These are phyloP conservation scores for Nothura maculosa DNA, from an alignment of 2,797 vertebrate genomes.

Conservation along the genomic window DNA sequence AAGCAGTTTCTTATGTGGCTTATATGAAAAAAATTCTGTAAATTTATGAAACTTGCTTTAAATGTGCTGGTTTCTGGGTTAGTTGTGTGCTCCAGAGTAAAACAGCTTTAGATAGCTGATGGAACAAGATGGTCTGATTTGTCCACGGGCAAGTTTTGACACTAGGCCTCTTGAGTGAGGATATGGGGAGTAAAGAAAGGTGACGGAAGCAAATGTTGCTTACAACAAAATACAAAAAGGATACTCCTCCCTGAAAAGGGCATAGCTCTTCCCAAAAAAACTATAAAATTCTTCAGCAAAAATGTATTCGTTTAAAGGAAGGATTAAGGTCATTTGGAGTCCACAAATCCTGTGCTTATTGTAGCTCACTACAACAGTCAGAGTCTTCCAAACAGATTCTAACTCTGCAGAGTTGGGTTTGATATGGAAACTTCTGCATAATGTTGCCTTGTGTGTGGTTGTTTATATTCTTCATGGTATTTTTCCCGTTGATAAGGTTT, in stretches of 20 bases:
- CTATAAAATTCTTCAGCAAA: not conserved
- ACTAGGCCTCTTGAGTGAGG: not conserved
- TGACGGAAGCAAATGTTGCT: not conserved
- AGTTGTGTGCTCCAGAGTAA: not conserved
- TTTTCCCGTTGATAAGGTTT: not conserved
- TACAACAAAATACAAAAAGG: rapidly evolving
- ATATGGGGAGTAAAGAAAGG: not conserved
- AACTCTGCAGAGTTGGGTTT: not conserved
- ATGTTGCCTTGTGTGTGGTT: rapidly evolving
- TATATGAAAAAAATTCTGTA: not conserved
- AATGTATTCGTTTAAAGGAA: not conserved
- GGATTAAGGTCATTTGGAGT: not conserved
- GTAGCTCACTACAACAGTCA: not conserved
- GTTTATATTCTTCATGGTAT: not conserved
- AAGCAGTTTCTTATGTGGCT: not conserved
- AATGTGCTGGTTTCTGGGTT: rapidly evolving
- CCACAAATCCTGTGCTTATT: not conserved
- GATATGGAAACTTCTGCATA: not conserved
- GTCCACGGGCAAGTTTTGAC: not conserved
- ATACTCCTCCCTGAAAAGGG: not conserved
- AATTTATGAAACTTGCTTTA: not conserved
- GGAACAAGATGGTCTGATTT: not conserved
- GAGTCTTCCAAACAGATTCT: not conserved
- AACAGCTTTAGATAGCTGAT: not conserved
- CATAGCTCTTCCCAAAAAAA: not conserved